Base-by-base conservation (phyloP, 2,888 invertebrate genomes). In the Mesoligia furuncula region DNA sequence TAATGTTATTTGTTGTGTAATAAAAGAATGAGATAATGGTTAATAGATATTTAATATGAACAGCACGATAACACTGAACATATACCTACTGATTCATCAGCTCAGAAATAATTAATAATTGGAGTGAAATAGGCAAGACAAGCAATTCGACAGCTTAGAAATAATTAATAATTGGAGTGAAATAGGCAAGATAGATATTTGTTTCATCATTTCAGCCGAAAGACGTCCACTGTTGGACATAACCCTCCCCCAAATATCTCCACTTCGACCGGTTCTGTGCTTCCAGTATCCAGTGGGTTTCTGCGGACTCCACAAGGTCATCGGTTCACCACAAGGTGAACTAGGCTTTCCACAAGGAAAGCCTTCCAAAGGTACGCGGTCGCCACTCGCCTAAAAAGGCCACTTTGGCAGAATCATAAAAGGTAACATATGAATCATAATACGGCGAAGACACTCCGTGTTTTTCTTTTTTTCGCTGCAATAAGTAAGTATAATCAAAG, bases 1-100 rank as follows among this genome's bases (percentile, higher is more conserved):
- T 54, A 64, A 70, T 69, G 74, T 79, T 42, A 36, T 77, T 73
- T 65, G 17, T 48, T 57, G 36, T 36, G 36, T 36, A 74, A 72
- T 68, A 65, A 70, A n/a, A 45, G 8, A 45, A 48, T 73, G n/a
- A 45, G 39, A 68, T 68, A 76, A 48, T 15, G 24, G 24, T 67
- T 45, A 61, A 57, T 48, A 17, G 24, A 9, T 45, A 62, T 69
- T 67, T 20, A 61, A 67, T 73, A 73, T n/a, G 57, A 31, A 57
- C 5, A 36, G 20, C 20, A 48, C 13, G 48, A 17, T 36, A 36
- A 11, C 31, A 59, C 15, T 59, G 7, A 27, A 59, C 7, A 51
- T 51, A 57, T 57, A 57, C n/a, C 59, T 59, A 59, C 59, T 27
- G 59, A 15, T 27, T 59, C 7, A 59, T 59, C 15, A 59, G 7